Evolutionary conservation across 2,888 invertebrate genomes (phyloP).

Genomic region (Fabriciana adippe): DNA sequence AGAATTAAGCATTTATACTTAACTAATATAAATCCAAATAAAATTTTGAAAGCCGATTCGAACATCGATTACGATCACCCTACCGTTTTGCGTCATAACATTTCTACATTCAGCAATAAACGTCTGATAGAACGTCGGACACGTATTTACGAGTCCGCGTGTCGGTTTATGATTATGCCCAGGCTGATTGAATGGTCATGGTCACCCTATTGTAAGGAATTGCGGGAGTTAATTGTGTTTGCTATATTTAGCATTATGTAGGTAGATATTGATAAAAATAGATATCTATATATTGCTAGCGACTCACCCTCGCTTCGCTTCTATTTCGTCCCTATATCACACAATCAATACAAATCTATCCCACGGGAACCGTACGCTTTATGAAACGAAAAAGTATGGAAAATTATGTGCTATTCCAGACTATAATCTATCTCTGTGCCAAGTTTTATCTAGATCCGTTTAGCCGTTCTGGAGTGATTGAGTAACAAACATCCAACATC

Average conservation of each 20-base stretch:
- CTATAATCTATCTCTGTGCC: too few relatives aligned
- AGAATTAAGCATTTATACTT: too few relatives aligned
- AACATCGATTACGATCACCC: conserved; percentile 66
- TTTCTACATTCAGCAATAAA: conserved; percentile 62
- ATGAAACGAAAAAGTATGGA: too few relatives aligned
- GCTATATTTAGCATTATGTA: conserved; percentile 34
- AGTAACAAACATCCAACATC: too few relatives aligned
- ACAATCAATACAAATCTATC: too few relatives aligned
- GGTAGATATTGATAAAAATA: not conserved
- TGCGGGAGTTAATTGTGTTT: conserved; percentile 27
- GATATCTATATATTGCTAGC: too few relatives aligned
- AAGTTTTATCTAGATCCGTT: too few relatives aligned
- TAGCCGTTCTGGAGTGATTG: too few relatives aligned
- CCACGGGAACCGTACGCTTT: too few relatives aligned
- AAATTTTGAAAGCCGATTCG: conserved; percentile 49
- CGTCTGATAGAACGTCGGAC: conserved; percentile 55
- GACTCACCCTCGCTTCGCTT: too few relatives aligned
- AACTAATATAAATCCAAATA: conserved; percentile 32
- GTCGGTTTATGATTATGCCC: conserved; percentile 78
- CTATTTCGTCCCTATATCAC: too few relatives aligned
- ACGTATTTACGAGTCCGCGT: conserved; percentile 70
- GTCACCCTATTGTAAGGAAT: conserved; percentile 57
- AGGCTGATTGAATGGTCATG: conserved; percentile 77
- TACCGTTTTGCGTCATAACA: conserved; percentile 71
- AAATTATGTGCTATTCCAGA: too few relatives aligned